Percentiles rank a stretch among this genome's conserved stretches.
phyloP scores from a whole-genome alignment of 2,888 invertebrate genomes.

The Gymnosoma rotundatum region DNA sequence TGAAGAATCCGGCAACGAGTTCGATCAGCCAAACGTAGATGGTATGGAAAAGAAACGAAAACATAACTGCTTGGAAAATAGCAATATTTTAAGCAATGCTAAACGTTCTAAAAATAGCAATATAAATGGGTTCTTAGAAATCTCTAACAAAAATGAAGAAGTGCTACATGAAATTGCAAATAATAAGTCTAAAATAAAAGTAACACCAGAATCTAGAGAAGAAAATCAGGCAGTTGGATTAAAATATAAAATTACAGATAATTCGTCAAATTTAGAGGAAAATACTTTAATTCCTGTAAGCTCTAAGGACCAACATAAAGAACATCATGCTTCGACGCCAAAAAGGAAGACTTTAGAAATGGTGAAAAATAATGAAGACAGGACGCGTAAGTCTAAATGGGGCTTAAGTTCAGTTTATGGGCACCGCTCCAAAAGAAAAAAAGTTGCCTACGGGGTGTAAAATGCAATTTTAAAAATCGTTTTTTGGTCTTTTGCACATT shows the following conservation, averaged over 20 bases:
- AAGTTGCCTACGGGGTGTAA: too few relatives aligned
- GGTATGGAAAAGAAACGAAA: constrained; percentile 64
- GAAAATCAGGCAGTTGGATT: neutral
- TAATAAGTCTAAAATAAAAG: constrained; percentile 9
- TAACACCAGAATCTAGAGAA: neutral
- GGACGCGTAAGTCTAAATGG: constrained; percentile 36
- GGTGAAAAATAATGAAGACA: neutral
- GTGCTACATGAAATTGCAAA: neutral
- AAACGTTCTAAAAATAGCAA: constrained; percentile 62
- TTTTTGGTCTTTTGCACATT: too few relatives aligned
- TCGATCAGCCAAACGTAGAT: neutral
- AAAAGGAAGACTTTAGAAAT: neutral
- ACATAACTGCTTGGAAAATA: constrained; percentile 38
- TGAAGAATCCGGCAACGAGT: neutral
- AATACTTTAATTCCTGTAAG: neutral
- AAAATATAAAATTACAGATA: neutral
- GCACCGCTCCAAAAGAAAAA: too few relatives aligned
- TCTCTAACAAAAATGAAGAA: too few relatives aligned
- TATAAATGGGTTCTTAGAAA: constrained; percentile 15
- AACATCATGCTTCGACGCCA: constrained; percentile 9
- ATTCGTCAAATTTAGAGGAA: neutral
- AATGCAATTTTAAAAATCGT: too few relatives aligned
- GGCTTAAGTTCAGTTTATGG: too few relatives aligned
- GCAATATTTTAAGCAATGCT: constrained; percentile 32
- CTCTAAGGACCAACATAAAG: neutral